Evolutionary conservation across 2,888 invertebrate genomes (phyloP), one percentile per base, ranked within the genome.

Genomic region (Willowsia nigromaculata): DNA sequence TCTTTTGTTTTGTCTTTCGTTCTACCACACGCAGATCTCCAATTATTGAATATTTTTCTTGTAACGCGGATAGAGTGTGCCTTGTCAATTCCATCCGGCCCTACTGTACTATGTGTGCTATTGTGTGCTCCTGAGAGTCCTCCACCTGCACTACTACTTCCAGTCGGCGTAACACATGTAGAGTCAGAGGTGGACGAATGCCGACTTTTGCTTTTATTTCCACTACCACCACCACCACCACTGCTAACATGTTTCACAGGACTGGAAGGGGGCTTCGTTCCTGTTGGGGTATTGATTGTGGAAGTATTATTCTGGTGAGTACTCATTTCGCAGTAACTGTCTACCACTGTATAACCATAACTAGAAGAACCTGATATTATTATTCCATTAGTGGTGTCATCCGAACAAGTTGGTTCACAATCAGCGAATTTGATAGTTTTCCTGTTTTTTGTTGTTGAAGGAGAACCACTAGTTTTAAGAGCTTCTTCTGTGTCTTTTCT

Each of bases 1-100:
- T 96, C 96, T 93, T 96, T 96, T 4, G 96, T 96, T 93, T 95
- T 95, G 93, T 96, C 96, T 93, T 96, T 96, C 33, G 96, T 96
- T 93, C 96, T 95, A 93, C 96, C 96, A 94, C 96, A 96, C 93
- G 96, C 96, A 92, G 96, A 96, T 92, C 95, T 65, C 90, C 90
- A 90, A 59, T 89, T 96, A 7, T 96, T 95, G 93, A 96, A 96
- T 93, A 96, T 96, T 93, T 96, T 96, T 80, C 96, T 94, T 4
- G 96, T 96, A 90, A 96, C 85, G 22, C 91, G 88, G 25, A 92
- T 90, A 25, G 92, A 91, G 65, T 92, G 91, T 9, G 87, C 88
- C 80, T 91, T 88, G 50, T 92, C 92, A n/a, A 90, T 76, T 18
- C 65, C 90, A 71, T 93, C 93, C 11, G 91, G 76, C 11, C 76